Conservation (phyloP, 1,140 invertebrate genomes). For the Leptonema lineaticorne region DNA sequence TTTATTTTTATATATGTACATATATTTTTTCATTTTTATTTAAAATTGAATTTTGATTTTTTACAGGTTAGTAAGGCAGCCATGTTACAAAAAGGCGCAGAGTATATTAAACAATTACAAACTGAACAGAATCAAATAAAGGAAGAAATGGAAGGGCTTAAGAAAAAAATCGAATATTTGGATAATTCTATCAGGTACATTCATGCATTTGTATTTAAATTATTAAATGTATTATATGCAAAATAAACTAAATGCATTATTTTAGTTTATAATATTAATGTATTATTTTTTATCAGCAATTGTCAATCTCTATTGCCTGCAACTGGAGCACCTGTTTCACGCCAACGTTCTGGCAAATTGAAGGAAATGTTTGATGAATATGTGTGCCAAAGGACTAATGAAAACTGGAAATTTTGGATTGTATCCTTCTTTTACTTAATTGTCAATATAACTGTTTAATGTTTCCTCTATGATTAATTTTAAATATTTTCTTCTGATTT, state of each 20-base stretch:
- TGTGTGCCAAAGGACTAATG: conserved; percentile 78
- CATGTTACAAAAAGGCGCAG: conserved; percentile 95
- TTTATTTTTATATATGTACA: conserved; percentile 18
- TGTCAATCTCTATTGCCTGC: conserved; percentile 93
- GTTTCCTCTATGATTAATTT: conserved; percentile 27
- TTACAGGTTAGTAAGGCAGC: conserved; percentile 86
- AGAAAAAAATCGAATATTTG: conserved; percentile 84
- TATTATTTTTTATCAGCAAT: conserved; percentile 63
- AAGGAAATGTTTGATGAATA: conserved; percentile 94
- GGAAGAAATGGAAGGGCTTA: conserved; percentile 85
- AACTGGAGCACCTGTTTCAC: conserved; percentile 90
- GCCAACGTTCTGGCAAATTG: conserved; percentile 87
- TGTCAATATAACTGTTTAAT: conserved; percentile 6
- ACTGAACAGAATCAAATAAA: conserved; percentile 82
- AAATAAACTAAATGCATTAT: neutral
- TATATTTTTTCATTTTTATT: no score
- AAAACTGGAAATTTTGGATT: conserved; percentile 99
- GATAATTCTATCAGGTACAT: conserved; percentile 85
- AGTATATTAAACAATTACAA: conserved; percentile 90
- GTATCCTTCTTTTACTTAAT: conserved; percentile 64
- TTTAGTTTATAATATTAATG: neutral
- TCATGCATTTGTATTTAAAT: neutral
- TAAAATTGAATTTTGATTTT: conserved; percentile 1
- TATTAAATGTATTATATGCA: neutral
- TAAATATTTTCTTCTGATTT: conserved; percentile 43